A percentile compares a stretch with the other conserved stretches of the same genome.
phyloP scores from a whole-genome alignment of 2,797 vertebrate genomes.

The Carduelis carduelis region DNA sequence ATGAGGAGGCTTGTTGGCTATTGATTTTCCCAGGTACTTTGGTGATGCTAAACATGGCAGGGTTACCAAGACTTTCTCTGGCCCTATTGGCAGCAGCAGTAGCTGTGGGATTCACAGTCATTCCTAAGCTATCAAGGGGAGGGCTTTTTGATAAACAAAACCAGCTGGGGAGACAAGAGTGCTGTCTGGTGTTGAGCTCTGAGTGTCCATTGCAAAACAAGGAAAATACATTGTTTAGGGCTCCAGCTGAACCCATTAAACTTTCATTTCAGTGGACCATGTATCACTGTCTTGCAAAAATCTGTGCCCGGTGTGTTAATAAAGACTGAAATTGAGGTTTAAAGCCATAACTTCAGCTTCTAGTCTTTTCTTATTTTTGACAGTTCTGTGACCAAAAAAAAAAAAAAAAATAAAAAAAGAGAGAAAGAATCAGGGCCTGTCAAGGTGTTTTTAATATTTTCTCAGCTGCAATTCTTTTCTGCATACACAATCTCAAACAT shows the following conservation, averaged over 20 bases:
- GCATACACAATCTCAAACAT: background rate
- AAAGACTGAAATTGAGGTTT: background rate
- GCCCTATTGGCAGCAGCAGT: background rate
- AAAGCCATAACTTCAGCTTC: background rate
- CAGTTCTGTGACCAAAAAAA: background rate
- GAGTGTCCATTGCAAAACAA: background rate
- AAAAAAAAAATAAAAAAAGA: no score
- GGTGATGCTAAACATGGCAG: background rate
- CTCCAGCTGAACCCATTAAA: background rate
- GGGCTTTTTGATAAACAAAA: background rate
- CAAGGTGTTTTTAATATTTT: conserved; percentile 9
- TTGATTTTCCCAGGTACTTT: background rate
- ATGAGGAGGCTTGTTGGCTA: background rate
- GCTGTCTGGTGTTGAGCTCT: background rate
- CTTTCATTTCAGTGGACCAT: background rate
- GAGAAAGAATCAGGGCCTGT: background rate
- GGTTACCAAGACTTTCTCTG: background rate
- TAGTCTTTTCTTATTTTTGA: background rate
- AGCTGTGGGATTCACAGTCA: background rate
- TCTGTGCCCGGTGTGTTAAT: background rate
- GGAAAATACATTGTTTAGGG: background rate
- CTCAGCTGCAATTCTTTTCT: background rate
- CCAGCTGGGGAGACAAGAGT: background rate
- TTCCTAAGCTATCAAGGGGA: background rate
- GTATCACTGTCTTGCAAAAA: background rate